These are phyloP conservation scores for Drosophila prostipennis DNA, from an alignment of 2,888 invertebrate genomes.

Conservation along the genomic window DNA sequence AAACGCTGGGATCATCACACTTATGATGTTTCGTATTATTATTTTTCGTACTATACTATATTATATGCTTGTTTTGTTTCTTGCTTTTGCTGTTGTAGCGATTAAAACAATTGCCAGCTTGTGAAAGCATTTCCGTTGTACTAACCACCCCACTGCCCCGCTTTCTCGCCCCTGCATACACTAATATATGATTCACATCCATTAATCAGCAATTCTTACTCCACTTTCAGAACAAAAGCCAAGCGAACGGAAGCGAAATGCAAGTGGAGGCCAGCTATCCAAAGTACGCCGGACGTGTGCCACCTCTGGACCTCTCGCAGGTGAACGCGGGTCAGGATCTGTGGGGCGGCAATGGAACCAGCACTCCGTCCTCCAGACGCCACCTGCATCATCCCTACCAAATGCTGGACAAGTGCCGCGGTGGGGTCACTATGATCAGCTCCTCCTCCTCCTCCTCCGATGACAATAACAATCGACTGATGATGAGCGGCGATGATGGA, in stretches of 20 bases:
- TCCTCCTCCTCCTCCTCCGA: constrained; percentile 40
- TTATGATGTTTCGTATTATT: constrained; percentile 65
- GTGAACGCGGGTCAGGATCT: constrained; percentile 75
- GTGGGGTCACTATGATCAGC: constrained; percentile 49
- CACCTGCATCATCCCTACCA: constrained; percentile 76
- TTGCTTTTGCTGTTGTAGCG: constrained; percentile 55
- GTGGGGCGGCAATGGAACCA: constrained; percentile 59
- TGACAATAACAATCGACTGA: constrained; percentile 54
- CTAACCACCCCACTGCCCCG: constrained; percentile 26
- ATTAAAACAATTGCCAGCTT: constrained; percentile 76
- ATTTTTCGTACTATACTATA: constrained; percentile 40
- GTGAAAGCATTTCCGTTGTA: constrained; percentile 74
- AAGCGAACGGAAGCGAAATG: constrained; percentile 59
- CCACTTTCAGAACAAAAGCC: constrained; percentile 3
- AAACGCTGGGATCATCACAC: constrained; percentile 28
- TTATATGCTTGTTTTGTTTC: constrained; percentile 7
- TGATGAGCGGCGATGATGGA: constrained; percentile 20
- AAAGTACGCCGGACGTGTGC: constrained; percentile 83
- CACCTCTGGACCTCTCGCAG: constrained; percentile 82
- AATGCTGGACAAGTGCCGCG: constrained; percentile 66
- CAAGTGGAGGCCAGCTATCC: constrained; percentile 83
- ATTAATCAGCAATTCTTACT: constrained; percentile 58
- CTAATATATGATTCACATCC: constrained; percentile 56
- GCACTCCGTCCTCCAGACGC: constrained; percentile 51
- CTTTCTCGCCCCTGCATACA: background rate